Conservation (phyloP, 2,888 invertebrate species). For the Andrena flavipes region DNA sequence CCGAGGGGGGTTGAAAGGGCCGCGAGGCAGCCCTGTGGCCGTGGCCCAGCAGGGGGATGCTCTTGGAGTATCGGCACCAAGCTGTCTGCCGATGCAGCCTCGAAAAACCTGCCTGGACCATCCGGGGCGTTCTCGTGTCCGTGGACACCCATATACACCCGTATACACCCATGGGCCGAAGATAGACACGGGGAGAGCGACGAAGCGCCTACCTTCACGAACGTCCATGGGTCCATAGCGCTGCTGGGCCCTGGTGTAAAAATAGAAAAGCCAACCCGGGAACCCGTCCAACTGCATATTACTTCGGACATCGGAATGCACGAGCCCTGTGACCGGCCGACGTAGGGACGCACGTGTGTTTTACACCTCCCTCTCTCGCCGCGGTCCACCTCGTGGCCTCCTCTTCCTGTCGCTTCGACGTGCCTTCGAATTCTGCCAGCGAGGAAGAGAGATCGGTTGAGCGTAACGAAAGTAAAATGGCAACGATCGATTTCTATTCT, state of each 20-base stretch:
- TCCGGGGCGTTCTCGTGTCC: constrained; percentile 60
- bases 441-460: background rate
- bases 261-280: constrained; percentile 77
- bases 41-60: constrained; percentile 77
- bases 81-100: constrained; percentile 78
- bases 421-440: background rate
- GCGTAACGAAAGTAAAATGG: constrained; percentile 39
- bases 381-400: background rate
- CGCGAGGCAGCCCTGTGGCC: constrained; percentile 62
- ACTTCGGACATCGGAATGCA: constrained; percentile 79
- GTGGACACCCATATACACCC: constrained; percentile 35
- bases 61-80: constrained; percentile 75
- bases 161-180: background rate
- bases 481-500: constrained; percentile 33
- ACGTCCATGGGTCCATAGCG: constrained; percentile 57
- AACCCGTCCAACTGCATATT: constrained; percentile 81
- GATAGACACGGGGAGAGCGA: constrained; percentile 24
- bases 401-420: constrained; percentile 11
- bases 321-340: constrained; percentile 64
- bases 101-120: constrained; percentile 61
- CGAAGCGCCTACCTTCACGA: constrained; percentile 37
- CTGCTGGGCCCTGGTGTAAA: constrained; percentile 71
- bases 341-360: constrained; percentile 64
- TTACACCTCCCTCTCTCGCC: constrained; percentile 50
- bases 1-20: constrained; percentile 55